Percentiles rank a stretch among this genome's conserved stretches.
These are phyloP conservation scores for Sebastiscus tertius DNA, from an alignment of 2,797 vertebrate genomes.

Conservation along the genomic window DNA sequence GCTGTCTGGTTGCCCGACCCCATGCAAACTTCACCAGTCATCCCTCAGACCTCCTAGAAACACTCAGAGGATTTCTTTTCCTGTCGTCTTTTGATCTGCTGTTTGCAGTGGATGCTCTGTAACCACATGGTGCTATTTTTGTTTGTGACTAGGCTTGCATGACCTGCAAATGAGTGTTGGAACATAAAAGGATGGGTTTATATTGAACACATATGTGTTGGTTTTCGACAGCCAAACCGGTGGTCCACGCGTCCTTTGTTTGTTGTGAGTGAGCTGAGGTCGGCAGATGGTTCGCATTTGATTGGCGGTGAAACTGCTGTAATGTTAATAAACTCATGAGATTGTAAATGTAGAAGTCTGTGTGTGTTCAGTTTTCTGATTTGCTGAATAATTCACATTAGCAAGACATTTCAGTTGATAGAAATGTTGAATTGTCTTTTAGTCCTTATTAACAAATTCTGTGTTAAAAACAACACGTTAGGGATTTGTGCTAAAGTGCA, in stretches of 20 bases:
- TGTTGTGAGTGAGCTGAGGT: slow-evolving; percentile 22
- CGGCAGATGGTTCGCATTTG: slow-evolving; percentile 36
- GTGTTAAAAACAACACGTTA: neutral
- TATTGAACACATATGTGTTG: slow-evolving; percentile 48
- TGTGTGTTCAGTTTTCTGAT: neutral
- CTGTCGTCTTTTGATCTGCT: slow-evolving; percentile 51
- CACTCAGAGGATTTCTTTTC: slow-evolving; percentile 37
- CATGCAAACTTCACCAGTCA: slow-evolving; percentile 24
- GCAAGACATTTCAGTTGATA: neutral
- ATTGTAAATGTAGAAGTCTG: neutral
- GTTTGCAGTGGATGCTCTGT: slow-evolving; percentile 36
- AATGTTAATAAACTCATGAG: slow-evolving; percentile 18
- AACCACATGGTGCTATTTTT: slow-evolving; percentile 62
- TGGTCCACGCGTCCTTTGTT: slow-evolving; percentile 1
- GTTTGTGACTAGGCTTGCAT: slow-evolving; percentile 51
- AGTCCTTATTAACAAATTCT: neutral
- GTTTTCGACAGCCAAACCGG: slow-evolving; percentile 21
- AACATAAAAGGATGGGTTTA: slow-evolving; percentile 47
- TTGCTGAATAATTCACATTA: neutral
- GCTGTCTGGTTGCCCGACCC: slow-evolving; percentile 31
- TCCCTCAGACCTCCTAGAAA: slow-evolving; percentile 52
- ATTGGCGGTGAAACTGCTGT: neutral
- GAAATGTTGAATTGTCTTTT: neutral
- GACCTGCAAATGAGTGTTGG: slow-evolving; percentile 48
- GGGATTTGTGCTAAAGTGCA: slow-evolving; percentile 2